Base-by-base conservation (phyloP, 2,113 vertebrate species). In the Azemiops feae region DNA sequence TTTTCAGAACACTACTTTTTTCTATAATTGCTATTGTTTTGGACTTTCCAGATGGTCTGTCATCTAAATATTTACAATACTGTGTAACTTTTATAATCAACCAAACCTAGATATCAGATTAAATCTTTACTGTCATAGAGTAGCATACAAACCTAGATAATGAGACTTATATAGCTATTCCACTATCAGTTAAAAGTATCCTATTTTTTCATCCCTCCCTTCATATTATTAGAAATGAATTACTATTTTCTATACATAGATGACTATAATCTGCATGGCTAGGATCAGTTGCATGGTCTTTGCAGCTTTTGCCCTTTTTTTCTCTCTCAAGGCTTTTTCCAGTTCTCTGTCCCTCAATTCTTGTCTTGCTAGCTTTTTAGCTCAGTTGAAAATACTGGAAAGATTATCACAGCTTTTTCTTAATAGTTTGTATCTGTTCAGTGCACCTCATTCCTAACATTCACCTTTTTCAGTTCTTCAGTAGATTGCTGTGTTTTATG, bases 311-410 rank as follows among this genome's bases (percentile, higher is more conserved):
- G 23, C 87, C 74, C 45, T 22, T 23, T 8, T 92, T 43, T 81
- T 53, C 92, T 55, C 10, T 0, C 3, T 23, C 39, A 85, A 85
- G 69, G 50, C 22, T 53, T 47, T 88, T 92, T 81, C 27, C 57
- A 69, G 50, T 20, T 54, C 52, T 52, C 2, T 54, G 7, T 54
- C 11, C 52, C 39, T 53, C 85, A 69, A 58, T 52, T 55, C 0
- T 90, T 91, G 20, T 39, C 11, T 81, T 43, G 34, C 47, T 60
- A 47, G 92, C 3, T 93, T 95, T 64, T 1, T 94, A 96, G 92
- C 92, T 97, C 55, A 92, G 85, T 87, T 94, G 95, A 94, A 93
- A 94, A 45, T 64, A 74, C 81, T 74, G 90, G 94, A 96, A 96
- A 94, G 93, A 85, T 94, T 95, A 39, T 52, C 91, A 85, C 86